Evolutionary conservation across 2,888 invertebrate genomes (phyloP).

Genomic region (Cataglyphis livida): DNA sequence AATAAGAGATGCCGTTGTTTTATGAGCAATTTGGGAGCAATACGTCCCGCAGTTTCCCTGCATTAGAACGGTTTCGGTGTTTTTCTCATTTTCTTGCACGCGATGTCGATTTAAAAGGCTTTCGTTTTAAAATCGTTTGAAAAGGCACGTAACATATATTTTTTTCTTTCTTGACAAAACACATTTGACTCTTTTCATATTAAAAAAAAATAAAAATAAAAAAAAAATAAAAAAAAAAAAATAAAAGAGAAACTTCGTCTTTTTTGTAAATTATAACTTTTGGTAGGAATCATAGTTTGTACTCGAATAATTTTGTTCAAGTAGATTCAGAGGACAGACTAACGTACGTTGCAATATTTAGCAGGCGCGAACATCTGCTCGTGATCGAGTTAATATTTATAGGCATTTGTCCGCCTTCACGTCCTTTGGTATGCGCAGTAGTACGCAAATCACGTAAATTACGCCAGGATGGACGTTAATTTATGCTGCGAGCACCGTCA

Average conservation of each 20-base stretch:
- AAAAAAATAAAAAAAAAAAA: background rate
- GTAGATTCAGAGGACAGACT: background rate
- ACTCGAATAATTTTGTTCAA: background rate
- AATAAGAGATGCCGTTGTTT: slow-evolving; percentile 43
- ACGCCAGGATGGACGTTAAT: slow-evolving; percentile 33
- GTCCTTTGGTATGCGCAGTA: background rate
- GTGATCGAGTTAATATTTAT: slow-evolving; percentile 34
- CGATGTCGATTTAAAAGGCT: slow-evolving; percentile 17
- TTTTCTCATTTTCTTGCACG: slow-evolving; percentile 35
- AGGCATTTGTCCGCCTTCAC: slow-evolving; percentile 18
- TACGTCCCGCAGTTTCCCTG: slow-evolving; percentile 3
- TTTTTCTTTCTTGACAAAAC: background rate
- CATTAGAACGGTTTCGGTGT: slow-evolving; percentile 30
- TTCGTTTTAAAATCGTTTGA: slow-evolving; percentile 20
- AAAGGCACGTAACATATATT: slow-evolving; percentile 7
- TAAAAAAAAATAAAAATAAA: background rate
- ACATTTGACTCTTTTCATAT: background rate
- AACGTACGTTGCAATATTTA: background rate
- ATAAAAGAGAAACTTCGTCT: background rate
- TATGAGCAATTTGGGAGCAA: slow-evolving; percentile 43
- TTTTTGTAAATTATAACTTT: no score
- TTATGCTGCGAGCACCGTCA: slow-evolving; percentile 18
- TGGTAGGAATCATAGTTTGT: background rate
- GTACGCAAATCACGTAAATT: slow-evolving; percentile 22
- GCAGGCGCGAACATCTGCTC: slow-evolving; percentile 29